Conservation (phyloP, 37 sponge, comb jelly and placozoan genomes). For the Dysidea cf. avara region DNA sequence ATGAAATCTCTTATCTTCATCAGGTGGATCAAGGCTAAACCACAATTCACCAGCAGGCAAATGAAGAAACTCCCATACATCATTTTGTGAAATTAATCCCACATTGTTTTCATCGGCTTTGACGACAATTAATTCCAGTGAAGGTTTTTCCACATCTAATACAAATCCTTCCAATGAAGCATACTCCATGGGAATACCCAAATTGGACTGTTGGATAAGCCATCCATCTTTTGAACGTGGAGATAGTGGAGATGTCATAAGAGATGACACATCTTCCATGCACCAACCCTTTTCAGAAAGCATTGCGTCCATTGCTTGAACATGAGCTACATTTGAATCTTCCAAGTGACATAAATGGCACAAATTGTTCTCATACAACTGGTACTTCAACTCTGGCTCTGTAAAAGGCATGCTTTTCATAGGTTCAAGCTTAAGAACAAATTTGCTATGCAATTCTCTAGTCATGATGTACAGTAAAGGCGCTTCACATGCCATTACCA, state of each 20-base stretch:
- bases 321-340: conserved; percentile 15
- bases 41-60: conserved; percentile 9
- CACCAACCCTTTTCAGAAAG: conserved; percentile 52
- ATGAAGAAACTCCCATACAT: conserved; percentile 46
- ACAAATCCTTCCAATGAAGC: conserved; percentile 45
- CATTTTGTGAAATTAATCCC: conserved; percentile 47
- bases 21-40: conserved; percentile 70
- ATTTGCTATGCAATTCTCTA: conserved; percentile 31
- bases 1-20: conserved; percentile 43
- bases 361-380: conserved; percentile 75
- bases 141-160: conserved; percentile 25
- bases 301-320: conserved; percentile 39
- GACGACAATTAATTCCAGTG: conserved; percentile 33
- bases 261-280: conserved; percentile 37
- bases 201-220: conserved; percentile 38
- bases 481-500: conserved; percentile 61
- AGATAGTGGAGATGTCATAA: conserved; percentile 50
- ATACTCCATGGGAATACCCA: conserved; percentile 29
- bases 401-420: no score
- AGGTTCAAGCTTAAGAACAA: conserved; percentile 26
- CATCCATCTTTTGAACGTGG: conserved; percentile 63
- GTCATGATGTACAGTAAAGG: conserved; percentile 40
- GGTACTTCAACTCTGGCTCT: conserved; percentile 52
- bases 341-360: conserved; percentile 11
- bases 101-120: conserved; percentile 5